These are phyloP conservation scores for Megastigmus dorsalis DNA, from an alignment of 2,888 invertebrate species.

Conservation along the genomic window DNA sequence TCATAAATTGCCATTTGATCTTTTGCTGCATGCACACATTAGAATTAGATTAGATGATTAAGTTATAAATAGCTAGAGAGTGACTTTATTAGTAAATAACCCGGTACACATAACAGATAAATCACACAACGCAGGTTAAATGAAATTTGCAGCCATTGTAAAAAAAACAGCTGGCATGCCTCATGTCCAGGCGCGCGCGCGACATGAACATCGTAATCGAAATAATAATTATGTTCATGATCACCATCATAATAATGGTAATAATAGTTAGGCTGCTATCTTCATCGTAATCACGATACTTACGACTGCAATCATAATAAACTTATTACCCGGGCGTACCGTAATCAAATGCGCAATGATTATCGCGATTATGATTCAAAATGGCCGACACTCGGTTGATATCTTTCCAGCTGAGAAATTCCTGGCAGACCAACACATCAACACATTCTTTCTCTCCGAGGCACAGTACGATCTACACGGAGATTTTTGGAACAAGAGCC, in stretches of 20 bases:
- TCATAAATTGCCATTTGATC: not conserved
- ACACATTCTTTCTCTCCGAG: too few species aligned
- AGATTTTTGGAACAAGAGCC: too few species aligned
- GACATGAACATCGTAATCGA: not conserved
- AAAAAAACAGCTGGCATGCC: too few species aligned
- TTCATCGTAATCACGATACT: not conserved
- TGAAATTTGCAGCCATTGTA: too few species aligned
- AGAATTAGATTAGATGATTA: not conserved
- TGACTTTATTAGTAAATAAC: not conserved
- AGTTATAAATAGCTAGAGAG: not conserved
- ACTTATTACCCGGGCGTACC: not conserved
- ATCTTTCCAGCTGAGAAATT: not conserved
- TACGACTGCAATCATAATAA: conserved; percentile 10
- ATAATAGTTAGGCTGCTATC: not conserved
- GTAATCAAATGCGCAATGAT: not conserved
- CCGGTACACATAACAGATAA: not conserved
- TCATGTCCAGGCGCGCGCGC: not conserved
- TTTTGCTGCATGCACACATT: not conserved
- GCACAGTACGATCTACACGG: too few species aligned
- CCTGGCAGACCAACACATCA: too few species aligned
- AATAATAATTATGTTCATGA: not conserved
- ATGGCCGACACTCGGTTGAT: not conserved
- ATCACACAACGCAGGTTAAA: not conserved
- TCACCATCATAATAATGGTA: not conserved
- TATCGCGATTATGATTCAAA: not conserved